Evolutionary conservation across 2,797 vertebrate genomes (phyloP), one percentile per base, ranked within the genome.

Genomic region (Manis crassicaudata): DNA sequence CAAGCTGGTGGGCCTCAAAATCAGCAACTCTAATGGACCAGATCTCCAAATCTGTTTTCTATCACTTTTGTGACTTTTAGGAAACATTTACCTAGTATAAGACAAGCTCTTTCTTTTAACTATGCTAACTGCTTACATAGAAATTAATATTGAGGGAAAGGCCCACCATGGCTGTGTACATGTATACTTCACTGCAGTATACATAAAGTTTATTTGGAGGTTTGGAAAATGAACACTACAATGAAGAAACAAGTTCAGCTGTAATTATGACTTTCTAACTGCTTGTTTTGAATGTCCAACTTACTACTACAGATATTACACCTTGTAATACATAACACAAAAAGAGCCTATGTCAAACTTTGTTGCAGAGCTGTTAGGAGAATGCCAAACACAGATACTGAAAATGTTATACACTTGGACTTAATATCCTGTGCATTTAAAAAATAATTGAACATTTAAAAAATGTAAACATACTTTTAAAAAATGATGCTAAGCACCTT

Each of bases 321-420:
- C 21, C n/a, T 70, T 93, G 32, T 88, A 65, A 92, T 62, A 92
- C 11, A 85, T 63, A 35, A 96, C 46, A 90, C 32, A 68, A 88
- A 46, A 97, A 46, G 9, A 96, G 35, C 11, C 21, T 17, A 84
- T 65, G 52, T 92, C 80, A 92, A 84, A 92, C 23, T 96, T 92
- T 96, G 96, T 89, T 96, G 91, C 62, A 90, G 79, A 97, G 86
- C 79, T 96, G 82, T 91, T 95, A 97, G 96, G 95, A 96, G 95
- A 97, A 97, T 87, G 95, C 86, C 88, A 96, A 94, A 92, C 76
- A 93, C 1, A 91, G 25, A 85, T 68, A 88, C 11, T 83, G 25
- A 96, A 93, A 82, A 70, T 27, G 85, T 56, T 96, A 96, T 73
- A 58, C 14, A 72, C 11, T 21, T 46, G 16, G 82, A 65, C 91